Evolutionary conservation across 1,140 invertebrate genomes (phyloP).

Genomic region (Drosophila suzukii): DNA sequence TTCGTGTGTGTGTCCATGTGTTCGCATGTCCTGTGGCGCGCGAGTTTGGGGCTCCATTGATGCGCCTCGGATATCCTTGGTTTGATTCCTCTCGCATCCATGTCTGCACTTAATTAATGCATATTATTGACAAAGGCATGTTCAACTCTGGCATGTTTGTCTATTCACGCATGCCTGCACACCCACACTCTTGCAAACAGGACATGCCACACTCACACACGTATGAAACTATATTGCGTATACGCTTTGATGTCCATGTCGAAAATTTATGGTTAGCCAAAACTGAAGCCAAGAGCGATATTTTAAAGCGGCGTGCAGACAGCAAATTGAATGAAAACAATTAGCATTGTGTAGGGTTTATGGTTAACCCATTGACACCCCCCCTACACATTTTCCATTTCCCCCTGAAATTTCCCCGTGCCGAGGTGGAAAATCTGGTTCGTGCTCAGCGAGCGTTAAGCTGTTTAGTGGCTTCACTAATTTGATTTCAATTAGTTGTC

Average conservation of each 20-base stretch:
- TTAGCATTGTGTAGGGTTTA: slow-evolving; percentile 63
- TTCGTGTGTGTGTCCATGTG: neutral
- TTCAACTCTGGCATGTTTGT: slow-evolving; percentile 63
- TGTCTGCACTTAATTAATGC: slow-evolving; percentile 81
- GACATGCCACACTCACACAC: slow-evolving; percentile 3
- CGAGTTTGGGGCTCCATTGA: slow-evolving; percentile 5
- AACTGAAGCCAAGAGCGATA: slow-evolving; percentile 64
- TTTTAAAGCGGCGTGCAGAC: slow-evolving; percentile 54
- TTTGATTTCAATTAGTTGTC: slow-evolving; percentile 79
- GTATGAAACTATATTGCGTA: slow-evolving; percentile 32
- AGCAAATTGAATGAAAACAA: slow-evolving; percentile 76
- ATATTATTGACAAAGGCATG: slow-evolving; percentile 81
- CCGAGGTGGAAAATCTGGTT: slow-evolving; percentile 20
- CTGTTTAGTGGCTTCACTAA: slow-evolving; percentile 74
- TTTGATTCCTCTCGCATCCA: slow-evolving; percentile 34
- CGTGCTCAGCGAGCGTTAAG: slow-evolving; percentile 59
- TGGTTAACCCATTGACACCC: slow-evolving; percentile 48
- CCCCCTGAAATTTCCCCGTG: neutral
- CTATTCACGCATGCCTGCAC: slow-evolving; percentile 72
- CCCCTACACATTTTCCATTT: neutral
- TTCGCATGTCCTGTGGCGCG: slow-evolving; percentile 3
- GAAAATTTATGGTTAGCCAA: slow-evolving; percentile 70
- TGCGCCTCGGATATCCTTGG: slow-evolving; percentile 10
- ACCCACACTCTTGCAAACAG: slow-evolving; percentile 15
- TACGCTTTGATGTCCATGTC: slow-evolving; percentile 68